phyloP scores from a whole-genome alignment of 2,113 vertebrate species.

The Pangasianodon hypophthalmus region DNA sequence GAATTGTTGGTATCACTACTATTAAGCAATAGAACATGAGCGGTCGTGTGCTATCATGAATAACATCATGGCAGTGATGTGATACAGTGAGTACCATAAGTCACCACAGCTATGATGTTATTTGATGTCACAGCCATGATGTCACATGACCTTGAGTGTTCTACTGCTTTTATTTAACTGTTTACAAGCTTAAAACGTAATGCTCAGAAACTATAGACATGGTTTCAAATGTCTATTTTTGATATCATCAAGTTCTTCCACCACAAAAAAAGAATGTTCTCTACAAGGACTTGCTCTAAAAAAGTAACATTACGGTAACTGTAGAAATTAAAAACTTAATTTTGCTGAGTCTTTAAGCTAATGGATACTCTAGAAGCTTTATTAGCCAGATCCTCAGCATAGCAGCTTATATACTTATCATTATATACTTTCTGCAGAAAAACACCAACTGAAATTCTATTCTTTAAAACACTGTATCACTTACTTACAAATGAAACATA shows the following conservation, averaged over 20 bases:
- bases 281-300: background rate
- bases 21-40: background rate
- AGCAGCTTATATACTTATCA: background rate
- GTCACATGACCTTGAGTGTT: background rate
- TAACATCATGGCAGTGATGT: background rate
- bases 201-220: background rate
- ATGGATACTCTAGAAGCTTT: background rate
- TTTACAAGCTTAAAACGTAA: background rate
- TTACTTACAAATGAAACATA: background rate
- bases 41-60: too few relatives aligned
- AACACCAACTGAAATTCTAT: background rate
- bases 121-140: background rate
- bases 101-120: background rate
- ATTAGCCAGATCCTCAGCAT: background rate
- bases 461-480: background rate
- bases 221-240: background rate
- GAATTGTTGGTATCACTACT: background rate
- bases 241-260: too few relatives aligned
- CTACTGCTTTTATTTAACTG: background rate
- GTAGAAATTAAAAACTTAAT: background rate
- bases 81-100: background rate
- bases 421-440: background rate
- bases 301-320: background rate
- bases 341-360: too few relatives aligned
- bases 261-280: background rate